Conservation (phyloP, 2,113 vertebrate species). For the Glareola pratincola region DNA sequence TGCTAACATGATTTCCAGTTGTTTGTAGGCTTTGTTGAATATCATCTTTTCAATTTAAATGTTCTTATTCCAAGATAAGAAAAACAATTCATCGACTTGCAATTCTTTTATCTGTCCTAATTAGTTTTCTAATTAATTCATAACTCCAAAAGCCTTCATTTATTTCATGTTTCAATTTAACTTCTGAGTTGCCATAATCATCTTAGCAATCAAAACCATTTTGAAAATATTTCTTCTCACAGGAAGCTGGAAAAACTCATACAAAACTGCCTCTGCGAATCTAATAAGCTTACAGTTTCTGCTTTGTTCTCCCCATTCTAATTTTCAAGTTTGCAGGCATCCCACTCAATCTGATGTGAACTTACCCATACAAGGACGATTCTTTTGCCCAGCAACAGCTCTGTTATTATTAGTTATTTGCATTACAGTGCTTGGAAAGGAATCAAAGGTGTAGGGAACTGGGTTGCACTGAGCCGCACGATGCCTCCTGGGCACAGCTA, state of each 20-base stretch:
- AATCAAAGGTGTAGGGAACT: neutral
- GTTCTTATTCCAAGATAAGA: slow-evolving; percentile 50
- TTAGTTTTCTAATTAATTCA: slow-evolving; percentile 64
- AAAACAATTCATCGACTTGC: slow-evolving; percentile 21
- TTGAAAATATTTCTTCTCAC: slow-evolving; percentile 22
- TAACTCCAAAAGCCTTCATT: slow-evolving; percentile 48
- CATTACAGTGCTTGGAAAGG: neutral
- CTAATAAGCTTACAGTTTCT: neutral
- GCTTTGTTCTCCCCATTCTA: slow-evolving; percentile 4
- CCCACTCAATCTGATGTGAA: neutral
- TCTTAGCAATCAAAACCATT: slow-evolving; percentile 52
- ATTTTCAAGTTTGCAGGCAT: slow-evolving; percentile 7
- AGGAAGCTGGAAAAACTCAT: neutral
- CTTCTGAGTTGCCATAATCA: slow-evolving; percentile 1
- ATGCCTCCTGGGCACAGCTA: neutral
- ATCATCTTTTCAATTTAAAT: slow-evolving; percentile 55
- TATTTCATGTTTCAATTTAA: slow-evolving; percentile 66
- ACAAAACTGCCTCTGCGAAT: neutral
- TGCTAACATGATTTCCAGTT: neutral
- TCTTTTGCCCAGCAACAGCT: neutral
- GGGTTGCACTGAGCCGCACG: neutral
- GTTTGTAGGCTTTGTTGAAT: slow-evolving; percentile 47
- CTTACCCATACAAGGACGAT: neutral
- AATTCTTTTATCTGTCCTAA: slow-evolving; percentile 47
- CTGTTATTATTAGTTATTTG: slow-evolving; percentile 25